Base-by-base conservation (phyloP, 1,140 invertebrate genomes). In the Prorops nasuta region DNA sequence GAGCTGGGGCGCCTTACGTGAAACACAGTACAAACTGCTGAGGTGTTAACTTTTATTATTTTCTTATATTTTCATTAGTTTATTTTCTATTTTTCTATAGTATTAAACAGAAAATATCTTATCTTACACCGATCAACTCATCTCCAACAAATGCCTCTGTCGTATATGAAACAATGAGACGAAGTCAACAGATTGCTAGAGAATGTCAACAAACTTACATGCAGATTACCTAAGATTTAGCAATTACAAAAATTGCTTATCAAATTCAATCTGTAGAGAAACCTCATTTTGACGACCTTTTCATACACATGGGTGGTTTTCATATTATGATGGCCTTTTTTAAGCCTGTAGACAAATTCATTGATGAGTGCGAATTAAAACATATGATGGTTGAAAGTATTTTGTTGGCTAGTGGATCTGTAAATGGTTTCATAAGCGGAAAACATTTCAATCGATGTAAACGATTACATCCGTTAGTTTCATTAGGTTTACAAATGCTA, bases 301-400 rank as follows among this genome's bases (percentile, higher is more conserved):
- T 79, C 48, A 76, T 79, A 21, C 67, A 76, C 48, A 46, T 77
- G 14, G 78, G 77, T 37, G 37, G 69, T 3, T 79, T 79, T 50
- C 77, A 79, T 49, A 67, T 77, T 10, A 64, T 69, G 61, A 62
- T 78, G 65, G 56, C 77, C n/a, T 79, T 60, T 49, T 79, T 79
- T n/a, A n/a, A n/a, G n/a, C n/a, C n/a, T n/a, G n/a, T n/a, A n/a
- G n/a, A n/a, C n/a, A n/a, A n/a, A n/a, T n/a, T n/a, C n/a, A n/a
- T n/a, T n/a, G n/a, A 43, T 49, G 65, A 64, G 12, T 74, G 63
- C 49, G 72, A 70, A 14, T 54, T 70, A 51, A 38, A 66, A n/a
- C 34, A 63, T 16, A 53, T 76, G 4, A 60, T 74, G 45, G 58
- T 64, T 16, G 60, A 74, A 31, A 63, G 60, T 44, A 50, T 60